Percentiles rank a stretch among this genome's conserved stretches.
Conservation (phyloP, 2,113 vertebrate species). For the Gallinago paraguaiae region DNA sequence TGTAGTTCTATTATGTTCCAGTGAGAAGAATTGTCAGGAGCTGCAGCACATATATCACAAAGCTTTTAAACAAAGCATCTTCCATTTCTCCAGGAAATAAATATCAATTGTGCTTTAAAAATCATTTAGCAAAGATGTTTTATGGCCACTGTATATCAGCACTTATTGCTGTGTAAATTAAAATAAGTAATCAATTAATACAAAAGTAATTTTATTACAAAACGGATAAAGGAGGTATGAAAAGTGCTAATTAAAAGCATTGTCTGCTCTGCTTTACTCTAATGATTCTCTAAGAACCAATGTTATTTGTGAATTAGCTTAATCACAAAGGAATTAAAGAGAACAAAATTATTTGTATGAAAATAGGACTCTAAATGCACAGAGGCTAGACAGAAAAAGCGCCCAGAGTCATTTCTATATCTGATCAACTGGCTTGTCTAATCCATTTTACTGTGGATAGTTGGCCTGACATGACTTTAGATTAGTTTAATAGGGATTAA, state of each 20-base stretch:
- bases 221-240: conserved; percentile 50
- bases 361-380: conserved; percentile 38
- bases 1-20: conserved; percentile 16
- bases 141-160: not conserved
- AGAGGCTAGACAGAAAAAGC: conserved; percentile 47
- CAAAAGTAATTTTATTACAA: conserved; percentile 48
- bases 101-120: conserved; percentile 4
- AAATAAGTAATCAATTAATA: conserved; percentile 59
- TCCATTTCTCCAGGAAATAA: conserved; percentile 35
- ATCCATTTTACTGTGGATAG: conserved; percentile 74
- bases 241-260: conserved; percentile 60
- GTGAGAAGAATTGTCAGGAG: not conserved
- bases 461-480: conserved; percentile 75
- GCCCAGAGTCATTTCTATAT: conserved; percentile 48
- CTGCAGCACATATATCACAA: not conserved
- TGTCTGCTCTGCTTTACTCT: conserved; percentile 49
- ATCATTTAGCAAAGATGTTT: not conserved
- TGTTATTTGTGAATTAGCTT: conserved; percentile 66
- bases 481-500: conserved; percentile 77
- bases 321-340: conserved; percentile 62
- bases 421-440: conserved; percentile 75
- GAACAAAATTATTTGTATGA: conserved; percentile 58
- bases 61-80: conserved; percentile 40
- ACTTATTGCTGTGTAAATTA: conserved; percentile 46
- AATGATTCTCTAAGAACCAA: conserved; percentile 62